Evolutionary conservation across 2,797 vertebrate genomes (phyloP).

Genomic region (Gastrophryne carolinensis): DNA sequence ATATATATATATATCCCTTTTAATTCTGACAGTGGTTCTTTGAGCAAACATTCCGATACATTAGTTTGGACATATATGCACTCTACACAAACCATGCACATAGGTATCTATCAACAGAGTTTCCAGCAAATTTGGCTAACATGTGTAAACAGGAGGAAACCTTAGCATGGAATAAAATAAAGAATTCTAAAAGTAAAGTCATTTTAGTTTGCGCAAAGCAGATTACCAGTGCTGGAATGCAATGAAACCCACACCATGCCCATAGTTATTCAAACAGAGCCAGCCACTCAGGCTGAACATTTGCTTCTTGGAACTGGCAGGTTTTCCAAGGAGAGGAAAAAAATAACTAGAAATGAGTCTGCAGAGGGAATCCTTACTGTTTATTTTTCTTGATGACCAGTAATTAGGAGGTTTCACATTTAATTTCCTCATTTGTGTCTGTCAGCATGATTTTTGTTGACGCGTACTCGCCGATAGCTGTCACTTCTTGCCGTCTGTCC

Average conservation of each 20-base stretch:
- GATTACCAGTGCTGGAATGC: constrained; percentile 50
- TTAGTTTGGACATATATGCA: too few relatives aligned
- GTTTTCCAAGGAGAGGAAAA: constrained; percentile 9
- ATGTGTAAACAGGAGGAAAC: constrained; percentile 22
- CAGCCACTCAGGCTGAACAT: constrained; percentile 42
- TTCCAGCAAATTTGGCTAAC: not conserved
- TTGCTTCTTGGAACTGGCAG: constrained; percentile 47
- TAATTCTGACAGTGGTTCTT: too few relatives aligned
- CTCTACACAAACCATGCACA: not conserved
- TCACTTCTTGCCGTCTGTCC: not conserved
- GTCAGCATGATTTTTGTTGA: constrained; percentile 15
- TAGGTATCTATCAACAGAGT: not conserved
- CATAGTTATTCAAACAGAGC: constrained; percentile 34
- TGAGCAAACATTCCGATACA: too few relatives aligned
- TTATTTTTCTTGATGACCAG: constrained; percentile 42
- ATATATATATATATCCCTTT: too few relatives aligned
- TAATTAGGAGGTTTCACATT: constrained; percentile 32
- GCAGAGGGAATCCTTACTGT: constrained; percentile 23
- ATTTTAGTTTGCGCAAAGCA: constrained; percentile 49
- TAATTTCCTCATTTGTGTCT: constrained; percentile 34
- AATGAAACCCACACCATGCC: constrained; percentile 43
- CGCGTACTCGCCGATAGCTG: not conserved
- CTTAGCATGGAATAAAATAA: constrained; percentile 28
- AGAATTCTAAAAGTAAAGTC: constrained; percentile 47
- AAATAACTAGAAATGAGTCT: constrained; percentile 1